Conservation (phyloP, 2,113 vertebrate genomes). For the Poecile atricapillus region DNA sequence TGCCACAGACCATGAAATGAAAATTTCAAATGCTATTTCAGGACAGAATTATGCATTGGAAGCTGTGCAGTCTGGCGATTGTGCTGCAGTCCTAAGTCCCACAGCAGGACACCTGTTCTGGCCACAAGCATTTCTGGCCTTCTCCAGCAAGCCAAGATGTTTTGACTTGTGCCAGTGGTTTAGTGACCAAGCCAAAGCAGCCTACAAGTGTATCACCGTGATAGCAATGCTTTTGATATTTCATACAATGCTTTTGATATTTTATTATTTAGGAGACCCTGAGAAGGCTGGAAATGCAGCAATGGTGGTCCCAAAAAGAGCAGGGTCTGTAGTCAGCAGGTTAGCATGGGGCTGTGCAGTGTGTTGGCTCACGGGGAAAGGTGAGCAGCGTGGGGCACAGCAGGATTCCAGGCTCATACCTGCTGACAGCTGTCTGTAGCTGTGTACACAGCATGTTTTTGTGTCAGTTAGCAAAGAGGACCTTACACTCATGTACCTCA, state of each 20-base stretch:
- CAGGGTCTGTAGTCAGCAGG: not conserved
- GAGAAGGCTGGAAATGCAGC: not conserved
- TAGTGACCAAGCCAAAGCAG: not conserved
- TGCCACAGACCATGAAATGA: constrained; percentile 39
- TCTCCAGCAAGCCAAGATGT: fast-evolving
- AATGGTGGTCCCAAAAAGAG: not conserved
- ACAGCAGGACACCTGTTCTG: not conserved
- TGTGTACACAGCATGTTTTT: not conserved
- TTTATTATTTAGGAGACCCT: not conserved
- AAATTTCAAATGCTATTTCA: not conserved
- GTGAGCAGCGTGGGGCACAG: not conserved
- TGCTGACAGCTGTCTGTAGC: not conserved
- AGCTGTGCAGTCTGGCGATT: not conserved
- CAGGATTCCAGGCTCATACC: not conserved
- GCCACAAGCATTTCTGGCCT: not conserved
- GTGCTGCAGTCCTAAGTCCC: not conserved
- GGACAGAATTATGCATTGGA: not conserved
- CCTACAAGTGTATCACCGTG: not conserved
- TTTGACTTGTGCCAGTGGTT: not conserved
- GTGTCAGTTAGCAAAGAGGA: not conserved
- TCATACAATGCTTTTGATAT: not conserved
- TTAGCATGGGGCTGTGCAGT: fast-evolving
- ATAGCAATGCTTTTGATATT: not conserved
- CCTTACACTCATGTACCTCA: not conserved
- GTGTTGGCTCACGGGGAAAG: not conserved